Evolutionary conservation across 2,888 invertebrate species (phyloP).

Genomic region (Drosophila recens): DNA sequence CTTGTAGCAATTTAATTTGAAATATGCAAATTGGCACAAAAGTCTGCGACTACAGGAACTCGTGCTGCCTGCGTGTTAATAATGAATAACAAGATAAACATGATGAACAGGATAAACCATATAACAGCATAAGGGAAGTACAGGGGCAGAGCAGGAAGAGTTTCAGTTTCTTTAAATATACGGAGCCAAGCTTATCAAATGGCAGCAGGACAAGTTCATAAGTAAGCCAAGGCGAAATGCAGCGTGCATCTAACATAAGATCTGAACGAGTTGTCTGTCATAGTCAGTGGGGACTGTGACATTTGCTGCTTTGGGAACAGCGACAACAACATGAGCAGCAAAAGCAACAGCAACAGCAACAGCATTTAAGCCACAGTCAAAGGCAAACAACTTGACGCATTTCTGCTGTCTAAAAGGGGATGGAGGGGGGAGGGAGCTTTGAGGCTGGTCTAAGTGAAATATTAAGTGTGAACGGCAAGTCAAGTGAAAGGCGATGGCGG

Average conservation of each 20-base stretch:
- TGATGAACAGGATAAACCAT: constrained; percentile 28
- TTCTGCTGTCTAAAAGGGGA: not conserved
- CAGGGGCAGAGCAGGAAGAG: not conserved
- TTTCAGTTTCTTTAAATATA: not conserved
- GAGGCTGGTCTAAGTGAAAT: constrained; percentile 47
- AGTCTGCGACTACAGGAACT: constrained; percentile 14
- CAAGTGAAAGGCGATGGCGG: constrained; percentile 49
- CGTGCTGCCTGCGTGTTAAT: constrained; percentile 43
- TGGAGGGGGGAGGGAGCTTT: not conserved
- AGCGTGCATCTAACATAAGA: constrained; percentile 14
- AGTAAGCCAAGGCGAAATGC: not conserved
- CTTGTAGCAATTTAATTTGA: constrained; percentile 57
- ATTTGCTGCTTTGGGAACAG: not conserved
- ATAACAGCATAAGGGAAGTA: not conserved
- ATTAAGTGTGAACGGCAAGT: constrained; percentile 67
- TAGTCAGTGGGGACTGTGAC: constrained; percentile 1
- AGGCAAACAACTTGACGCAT: constrained; percentile 29
- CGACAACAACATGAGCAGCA: no score
- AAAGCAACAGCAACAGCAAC: no score
- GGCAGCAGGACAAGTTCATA: constrained; percentile 1
- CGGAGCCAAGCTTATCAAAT: constrained; percentile 18
- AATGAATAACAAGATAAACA: constrained; percentile 48
- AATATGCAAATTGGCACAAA: constrained; percentile 56
- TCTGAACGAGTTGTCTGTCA: constrained; percentile 25
- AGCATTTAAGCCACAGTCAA: constrained; percentile 26